Evolutionary conservation across 2,113 vertebrate species (phyloP).

Genomic region (Phycodurus eques): DNA sequence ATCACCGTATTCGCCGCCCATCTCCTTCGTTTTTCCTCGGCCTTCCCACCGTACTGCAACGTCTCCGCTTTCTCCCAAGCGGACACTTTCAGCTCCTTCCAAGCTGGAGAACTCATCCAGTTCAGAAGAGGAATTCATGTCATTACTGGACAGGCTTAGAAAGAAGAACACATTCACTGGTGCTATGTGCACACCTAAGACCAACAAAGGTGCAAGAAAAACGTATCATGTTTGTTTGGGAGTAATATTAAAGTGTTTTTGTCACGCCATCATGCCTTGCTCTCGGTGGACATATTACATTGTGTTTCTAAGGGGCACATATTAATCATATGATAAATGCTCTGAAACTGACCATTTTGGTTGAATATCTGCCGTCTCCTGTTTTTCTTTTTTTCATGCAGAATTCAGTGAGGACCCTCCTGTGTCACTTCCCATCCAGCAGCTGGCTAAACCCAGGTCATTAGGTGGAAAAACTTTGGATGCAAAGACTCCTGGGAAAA

Average conservation of each 20-base stretch:
- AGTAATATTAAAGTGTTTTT: not conserved
- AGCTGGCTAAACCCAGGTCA: not conserved
- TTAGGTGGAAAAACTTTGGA: constrained; percentile 9
- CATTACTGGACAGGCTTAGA: constrained; percentile 78
- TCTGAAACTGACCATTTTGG: not conserved
- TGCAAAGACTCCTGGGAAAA: constrained; percentile 50
- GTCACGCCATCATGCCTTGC: not conserved
- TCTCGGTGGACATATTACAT: not conserved
- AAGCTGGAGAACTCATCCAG: constrained; percentile 56
- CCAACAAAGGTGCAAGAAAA: constrained; percentile 30
- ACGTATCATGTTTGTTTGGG: not conserved
- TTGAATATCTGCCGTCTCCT: not conserved
- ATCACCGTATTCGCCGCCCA: not conserved
- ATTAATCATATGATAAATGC: not conserved
- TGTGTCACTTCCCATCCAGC: constrained; percentile 31
- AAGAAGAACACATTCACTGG: constrained; percentile 47
- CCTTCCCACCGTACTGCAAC: not conserved
- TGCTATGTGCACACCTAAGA: constrained; percentile 21
- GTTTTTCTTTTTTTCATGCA: constrained; percentile 20
- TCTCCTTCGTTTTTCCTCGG: constrained; percentile 9
- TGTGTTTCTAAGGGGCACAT: not conserved
- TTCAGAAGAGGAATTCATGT: constrained; percentile 80
- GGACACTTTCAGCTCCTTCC: constrained; percentile 37
- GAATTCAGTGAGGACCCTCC: constrained; percentile 41
- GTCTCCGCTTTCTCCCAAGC: constrained; percentile 22